Percentiles rank a stretch among this genome's conserved stretches.
Conservation (phyloP, 1,140 invertebrate species). For the Psilanteris sp. region DNA sequence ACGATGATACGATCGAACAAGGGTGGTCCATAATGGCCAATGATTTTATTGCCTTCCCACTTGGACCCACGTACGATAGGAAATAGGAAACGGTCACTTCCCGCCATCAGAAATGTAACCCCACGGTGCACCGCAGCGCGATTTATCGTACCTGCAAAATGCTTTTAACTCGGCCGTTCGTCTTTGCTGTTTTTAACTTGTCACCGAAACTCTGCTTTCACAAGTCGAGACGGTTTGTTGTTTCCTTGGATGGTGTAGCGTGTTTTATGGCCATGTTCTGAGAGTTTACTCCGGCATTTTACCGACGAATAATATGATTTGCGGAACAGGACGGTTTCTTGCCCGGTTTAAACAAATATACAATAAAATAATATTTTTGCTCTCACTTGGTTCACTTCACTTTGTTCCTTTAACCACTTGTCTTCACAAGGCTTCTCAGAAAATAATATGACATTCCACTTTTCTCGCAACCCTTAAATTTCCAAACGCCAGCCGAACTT, state of each 20-base stretch:
- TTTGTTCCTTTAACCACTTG: too few species aligned
- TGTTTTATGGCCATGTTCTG: slow-evolving; percentile 10
- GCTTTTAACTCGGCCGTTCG: slow-evolving; percentile 33
- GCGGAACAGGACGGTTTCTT: slow-evolving; percentile 2
- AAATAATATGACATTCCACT: too few species aligned
- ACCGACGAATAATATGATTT: slow-evolving; percentile 20
- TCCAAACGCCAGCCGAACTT: too few species aligned
- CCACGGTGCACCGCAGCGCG: slow-evolving; percentile 16
- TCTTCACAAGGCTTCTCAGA: too few species aligned
- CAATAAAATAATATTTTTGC: too few species aligned
- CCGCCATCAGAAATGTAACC: slow-evolving; percentile 33
- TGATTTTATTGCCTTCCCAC: slow-evolving; percentile 67
- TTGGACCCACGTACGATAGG: slow-evolving; percentile 46
- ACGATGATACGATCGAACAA: slow-evolving; percentile 53
- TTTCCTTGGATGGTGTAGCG: not conserved
- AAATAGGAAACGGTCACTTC: slow-evolving; percentile 67
- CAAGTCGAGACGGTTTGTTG: slow-evolving; percentile 5
- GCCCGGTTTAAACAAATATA: not conserved
- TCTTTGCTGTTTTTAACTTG: slow-evolving; percentile 40
- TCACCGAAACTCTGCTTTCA: slow-evolving; percentile 16
- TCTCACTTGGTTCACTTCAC: not conserved
- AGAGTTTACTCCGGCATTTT: slow-evolving; percentile 30
- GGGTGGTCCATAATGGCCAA: slow-evolving; percentile 66
- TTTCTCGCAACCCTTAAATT: too few species aligned
- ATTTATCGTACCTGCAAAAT: slow-evolving; percentile 58